Conservation (phyloP, 2,888 invertebrate species). For the Aradus depressus region DNA sequence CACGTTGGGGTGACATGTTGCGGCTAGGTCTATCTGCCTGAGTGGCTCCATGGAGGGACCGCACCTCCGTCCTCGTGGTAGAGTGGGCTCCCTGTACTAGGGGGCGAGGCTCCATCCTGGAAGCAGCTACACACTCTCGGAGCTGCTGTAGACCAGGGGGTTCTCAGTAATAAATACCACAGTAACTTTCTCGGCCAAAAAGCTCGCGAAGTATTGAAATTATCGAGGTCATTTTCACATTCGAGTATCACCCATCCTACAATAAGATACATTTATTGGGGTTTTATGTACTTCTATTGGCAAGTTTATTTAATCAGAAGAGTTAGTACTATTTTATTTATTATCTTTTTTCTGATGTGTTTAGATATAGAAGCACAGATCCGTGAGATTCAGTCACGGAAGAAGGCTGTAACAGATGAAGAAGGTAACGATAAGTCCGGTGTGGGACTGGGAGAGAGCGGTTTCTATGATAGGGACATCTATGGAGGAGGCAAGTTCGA, state of each 20-base stretch:
- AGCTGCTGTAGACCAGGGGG: too few relatives aligned
- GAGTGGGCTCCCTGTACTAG: too few relatives aligned
- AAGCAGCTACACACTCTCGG: too few relatives aligned
- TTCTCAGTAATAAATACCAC: too few relatives aligned
- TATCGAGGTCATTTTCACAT: too few relatives aligned
- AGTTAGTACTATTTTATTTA: background rate
- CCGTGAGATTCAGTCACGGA: slow-evolving; percentile 77
- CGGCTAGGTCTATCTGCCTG: background rate
- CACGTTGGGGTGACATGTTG: too few relatives aligned
- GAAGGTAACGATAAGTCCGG: slow-evolving; percentile 50
- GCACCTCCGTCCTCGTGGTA: too few relatives aligned
- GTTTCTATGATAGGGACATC: slow-evolving; percentile 86
- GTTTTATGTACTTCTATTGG: background rate
- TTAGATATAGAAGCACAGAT: slow-evolving; percentile 92
- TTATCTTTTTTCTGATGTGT: slow-evolving; percentile 34
- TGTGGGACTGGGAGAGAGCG: slow-evolving; percentile 74
- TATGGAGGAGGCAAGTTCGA: slow-evolving; percentile 85
- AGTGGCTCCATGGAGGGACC: background rate
- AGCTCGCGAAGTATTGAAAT: too few relatives aligned
- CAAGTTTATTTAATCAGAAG: background rate
- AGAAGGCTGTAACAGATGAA: slow-evolving; percentile 60
- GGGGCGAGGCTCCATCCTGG: too few relatives aligned
- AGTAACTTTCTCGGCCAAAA: too few relatives aligned
- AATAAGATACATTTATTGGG: too few relatives aligned
- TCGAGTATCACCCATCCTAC: too few relatives aligned